Base-by-base conservation (phyloP, 2,888 invertebrate species). In the Tineola bisselliella region DNA sequence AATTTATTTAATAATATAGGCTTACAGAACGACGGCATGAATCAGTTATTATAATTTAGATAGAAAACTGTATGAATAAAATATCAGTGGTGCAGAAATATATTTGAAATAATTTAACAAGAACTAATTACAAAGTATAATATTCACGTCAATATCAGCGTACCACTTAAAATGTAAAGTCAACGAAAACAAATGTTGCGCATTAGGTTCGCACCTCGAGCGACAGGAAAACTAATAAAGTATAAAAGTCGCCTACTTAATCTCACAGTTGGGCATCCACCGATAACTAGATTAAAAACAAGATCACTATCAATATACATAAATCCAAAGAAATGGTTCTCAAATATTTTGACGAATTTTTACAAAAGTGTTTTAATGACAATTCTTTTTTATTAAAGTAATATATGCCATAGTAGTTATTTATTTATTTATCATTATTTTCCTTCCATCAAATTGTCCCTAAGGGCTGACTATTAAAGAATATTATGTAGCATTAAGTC, bases 201-300 rank as follows among this genome's bases (percentile, higher is more conserved):
- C 17, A 33, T 58, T 58, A 58, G 19, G 33, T 58, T 15, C 58
- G 56, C 56, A 33, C 58, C 58, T 13, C 18, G n/a, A 33, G 33
- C 58, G 33, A 58, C 31, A 30, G 33, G 18, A 58, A 33, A 58
- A 15, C 33, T 58, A 33, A 58, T 58, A 58, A 58, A 58, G 33
- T 58, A 15, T 11, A 33, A n/a, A 58, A 33, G 19, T 19, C 2
- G 30, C 56, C 30, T 25, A 38, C n/a, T 56, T 56, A 56, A 56
- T 56, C 56, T 56, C 56, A 19, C 56, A 56, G 56, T 30, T 6
- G 56, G 56, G 19, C 12, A 30, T 56, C 18, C 56, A 56, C 3
- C 56, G 56, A 25, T n/a, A 19, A 38, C 38, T 38, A 38, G 38
- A 38, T 10, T 3, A 6, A 48, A 18, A 8, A 8, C n/a, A 25